Base-by-base conservation (phyloP, 2,888 invertebrate genomes). In the Luffia ferchaultella region DNA sequence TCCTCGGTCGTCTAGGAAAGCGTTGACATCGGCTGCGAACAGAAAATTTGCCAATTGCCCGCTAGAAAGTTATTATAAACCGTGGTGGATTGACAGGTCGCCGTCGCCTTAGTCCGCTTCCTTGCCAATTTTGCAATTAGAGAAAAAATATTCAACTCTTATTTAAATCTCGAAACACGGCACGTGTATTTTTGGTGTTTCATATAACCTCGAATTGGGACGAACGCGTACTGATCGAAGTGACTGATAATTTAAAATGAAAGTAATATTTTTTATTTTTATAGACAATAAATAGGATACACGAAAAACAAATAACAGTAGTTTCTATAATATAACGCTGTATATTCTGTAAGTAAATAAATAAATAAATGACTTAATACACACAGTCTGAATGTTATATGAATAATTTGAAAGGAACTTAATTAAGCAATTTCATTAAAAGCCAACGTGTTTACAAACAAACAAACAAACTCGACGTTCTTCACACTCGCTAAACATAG, bases 101-200 rank as follows among this genome's bases (percentile, higher is more conserved):
- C 60, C 30, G 72, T 68, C 68, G 66, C 65, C 64, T 67, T 7
- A 18, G 16, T 59, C 63, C 55, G 68, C 71, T 73, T 73, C 73
- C 74, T 71, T 82, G 83, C 82, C 83, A 83, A 83, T 68, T 78
- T 80, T 74, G 74, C 74, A 76, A 79, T 82, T 77, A 76, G 68
- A 73, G 67, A 68, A 67, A 72, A 72, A 67, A 64, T 53, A 62
- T 66, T 68, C 65, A 59, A 57, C 54, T 7, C 12, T 30, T 30
- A 30, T 30, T 30, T 30, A 7, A 30, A 30, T 30, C 30, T 30
- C 30, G 30, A 30, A n/a, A 30, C 30, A 30, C 30, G 3, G 12
- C 30, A 30, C 30, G 30, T 30, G 30, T 30, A 30, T 12, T 3
- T 12, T 12, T 3, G 30, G 30, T 12, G 30, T 30, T 12, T 30